phyloP scores from a whole-genome alignment of 1,140 invertebrate species.

The Akabosia matsudoensis region DNA sequence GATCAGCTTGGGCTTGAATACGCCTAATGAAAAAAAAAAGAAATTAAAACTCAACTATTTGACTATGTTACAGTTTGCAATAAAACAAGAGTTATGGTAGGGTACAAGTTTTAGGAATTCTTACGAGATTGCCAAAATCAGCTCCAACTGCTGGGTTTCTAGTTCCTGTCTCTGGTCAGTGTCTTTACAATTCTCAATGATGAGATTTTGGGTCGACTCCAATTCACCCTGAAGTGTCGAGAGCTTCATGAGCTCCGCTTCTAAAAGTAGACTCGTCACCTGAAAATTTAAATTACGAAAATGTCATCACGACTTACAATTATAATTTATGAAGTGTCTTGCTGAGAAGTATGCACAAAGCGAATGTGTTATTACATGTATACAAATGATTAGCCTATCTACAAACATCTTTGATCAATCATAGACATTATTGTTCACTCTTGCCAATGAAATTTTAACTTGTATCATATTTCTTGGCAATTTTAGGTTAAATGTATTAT shows the following conservation, averaged over 20 bases:
- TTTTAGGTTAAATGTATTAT: too few relatives aligned
- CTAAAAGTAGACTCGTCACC: constrained; percentile 66
- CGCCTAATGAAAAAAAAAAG: constrained; percentile 56
- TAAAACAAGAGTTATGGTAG: neutral
- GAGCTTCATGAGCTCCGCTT: constrained; percentile 65
- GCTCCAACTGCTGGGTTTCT: constrained; percentile 66
- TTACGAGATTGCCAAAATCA: constrained; percentile 66
- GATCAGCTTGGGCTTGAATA: constrained; percentile 68
- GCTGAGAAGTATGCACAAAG: neutral
- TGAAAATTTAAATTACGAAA: constrained; percentile 46
- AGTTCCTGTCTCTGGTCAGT: constrained; percentile 60
- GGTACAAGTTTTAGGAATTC: constrained; percentile 48
- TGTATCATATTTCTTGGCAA: neutral
- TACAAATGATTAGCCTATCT: too few relatives aligned
- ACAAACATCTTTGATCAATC: too few relatives aligned
- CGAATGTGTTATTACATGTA: too few relatives aligned
- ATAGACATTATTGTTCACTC: too few relatives aligned
- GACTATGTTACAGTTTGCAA: neutral
- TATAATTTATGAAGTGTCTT: neutral
- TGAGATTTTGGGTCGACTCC: constrained; percentile 58
- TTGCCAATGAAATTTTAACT: too few relatives aligned
- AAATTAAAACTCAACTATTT: constrained; percentile 13
- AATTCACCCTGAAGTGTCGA: constrained; percentile 64
- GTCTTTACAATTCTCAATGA: constrained; percentile 52
- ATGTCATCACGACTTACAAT: neutral